phyloP scores from a whole-genome alignment of 1,140 invertebrate genomes.

The Drosophila tani region DNA sequence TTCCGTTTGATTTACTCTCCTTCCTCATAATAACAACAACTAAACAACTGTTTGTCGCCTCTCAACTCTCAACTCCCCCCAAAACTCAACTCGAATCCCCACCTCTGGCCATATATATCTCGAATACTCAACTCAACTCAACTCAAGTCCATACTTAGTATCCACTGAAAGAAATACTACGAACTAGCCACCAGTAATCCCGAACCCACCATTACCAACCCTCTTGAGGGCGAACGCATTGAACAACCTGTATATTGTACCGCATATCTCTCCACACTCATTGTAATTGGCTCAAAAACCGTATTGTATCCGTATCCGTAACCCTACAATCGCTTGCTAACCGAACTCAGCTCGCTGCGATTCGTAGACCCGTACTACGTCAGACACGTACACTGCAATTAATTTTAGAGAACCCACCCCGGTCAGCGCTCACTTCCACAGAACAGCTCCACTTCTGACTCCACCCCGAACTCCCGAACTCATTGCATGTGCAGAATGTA shows the following conservation, averaged over 20 bases:
- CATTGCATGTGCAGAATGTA: conserved; percentile 57
- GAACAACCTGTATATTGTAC: conserved; percentile 60
- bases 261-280: conserved; percentile 31
- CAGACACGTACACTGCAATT: conserved; percentile 36
- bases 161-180: conserved; percentile 45
- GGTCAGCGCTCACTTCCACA: conserved; percentile 23
- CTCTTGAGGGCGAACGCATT: conserved; percentile 58
- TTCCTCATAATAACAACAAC: conserved; percentile 64
- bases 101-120: conserved; percentile 33
- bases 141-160: conserved; percentile 50
- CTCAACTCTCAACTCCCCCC: conserved; percentile 37
- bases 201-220: conserved; percentile 16
- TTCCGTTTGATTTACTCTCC: conserved; percentile 72
- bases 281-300: conserved; percentile 40
- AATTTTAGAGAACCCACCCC: conserved; percentile 23
- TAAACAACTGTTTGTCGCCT: conserved; percentile 63
- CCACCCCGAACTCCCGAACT: conserved; percentile 39
- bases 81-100: conserved; percentile 50
- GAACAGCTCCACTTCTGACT: conserved; percentile 46
- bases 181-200: conserved; percentile 33
- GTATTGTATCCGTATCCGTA: conserved; percentile 28
- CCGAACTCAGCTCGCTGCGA: conserved; percentile 44
- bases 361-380: conserved; percentile 32
- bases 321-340: conserved; percentile 48
- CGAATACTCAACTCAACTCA: conserved; percentile 23